Percentiles rank a stretch among this genome's conserved stretches.
Conservation (phyloP, 2,113 vertebrate genomes). For the Phrynosoma blainvillii region DNA sequence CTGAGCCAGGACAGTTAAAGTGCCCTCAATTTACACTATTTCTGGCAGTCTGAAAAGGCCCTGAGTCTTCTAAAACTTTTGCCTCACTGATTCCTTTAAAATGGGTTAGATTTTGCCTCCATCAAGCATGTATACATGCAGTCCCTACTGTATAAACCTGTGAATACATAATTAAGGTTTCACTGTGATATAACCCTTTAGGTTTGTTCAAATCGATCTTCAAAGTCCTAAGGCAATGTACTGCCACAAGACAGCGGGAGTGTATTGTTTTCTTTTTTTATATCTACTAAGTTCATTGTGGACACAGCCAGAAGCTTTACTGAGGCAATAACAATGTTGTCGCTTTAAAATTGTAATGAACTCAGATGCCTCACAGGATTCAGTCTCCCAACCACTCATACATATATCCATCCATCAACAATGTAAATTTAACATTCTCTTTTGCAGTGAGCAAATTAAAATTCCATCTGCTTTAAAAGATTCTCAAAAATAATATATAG, state of each 20-base stretch:
- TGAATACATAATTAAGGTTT: constrained; percentile 43
- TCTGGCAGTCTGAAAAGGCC: too few relatives aligned
- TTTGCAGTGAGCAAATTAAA: constrained; percentile 5
- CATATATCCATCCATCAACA: neutral
- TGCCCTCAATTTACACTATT: too few relatives aligned
- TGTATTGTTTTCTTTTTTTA: constrained; percentile 10
- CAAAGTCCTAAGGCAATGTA: constrained; percentile 22
- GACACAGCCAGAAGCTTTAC: constrained; percentile 35
- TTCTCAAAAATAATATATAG: neutral
- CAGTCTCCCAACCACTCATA: neutral
- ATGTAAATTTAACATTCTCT: neutral
- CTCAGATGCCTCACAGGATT: constrained; percentile 8
- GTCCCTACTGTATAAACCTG: constrained; percentile 16
- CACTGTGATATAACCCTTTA: constrained; percentile 30
- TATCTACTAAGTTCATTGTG: constrained; percentile 28
- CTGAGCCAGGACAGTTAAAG: too few relatives aligned
- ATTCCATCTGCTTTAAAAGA: constrained; percentile 4
- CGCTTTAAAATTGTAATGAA: constrained; percentile 32
- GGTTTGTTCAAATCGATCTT: constrained; percentile 32
- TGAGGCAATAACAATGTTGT: constrained; percentile 29
- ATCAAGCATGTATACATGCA: constrained; percentile 6
- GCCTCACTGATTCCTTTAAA: constrained; percentile 19
- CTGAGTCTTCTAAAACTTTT: constrained; percentile 23
- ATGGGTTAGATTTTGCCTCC: constrained; percentile 12
- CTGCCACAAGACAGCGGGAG: constrained; percentile 25